Conservation (phyloP, 1,140 invertebrate genomes). For the Samia ricini region DNA sequence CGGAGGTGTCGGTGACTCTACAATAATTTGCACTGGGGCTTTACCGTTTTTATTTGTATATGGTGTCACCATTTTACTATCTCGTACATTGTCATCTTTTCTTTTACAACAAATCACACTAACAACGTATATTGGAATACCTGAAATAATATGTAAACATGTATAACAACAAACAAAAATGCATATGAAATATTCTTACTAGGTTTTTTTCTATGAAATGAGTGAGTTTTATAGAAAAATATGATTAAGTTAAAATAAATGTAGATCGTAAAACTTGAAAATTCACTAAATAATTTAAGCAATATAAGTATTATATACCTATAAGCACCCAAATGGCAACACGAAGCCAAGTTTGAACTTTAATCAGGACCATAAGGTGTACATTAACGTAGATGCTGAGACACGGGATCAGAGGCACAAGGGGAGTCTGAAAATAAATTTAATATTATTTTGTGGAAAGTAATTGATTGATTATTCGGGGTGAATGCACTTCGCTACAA, state of each 20-base stretch:
- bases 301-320: conserved; percentile 54
- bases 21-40: conserved; percentile 53
- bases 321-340: conserved; percentile 88
- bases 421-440: conserved; percentile 83
- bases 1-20: conserved; percentile 63
- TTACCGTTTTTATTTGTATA: conserved; percentile 48
- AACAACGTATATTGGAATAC: conserved; percentile 58
- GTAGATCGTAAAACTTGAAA: too few relatives aligned
- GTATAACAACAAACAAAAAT: not conserved
- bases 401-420: conserved; percentile 91
- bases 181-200: too few relatives aligned
- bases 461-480: too few relatives aligned
- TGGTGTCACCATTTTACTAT: conserved; percentile 25
- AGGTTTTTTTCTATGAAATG: too few relatives aligned
- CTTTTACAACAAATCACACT: conserved; percentile 50
- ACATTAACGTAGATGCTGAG: conserved; percentile 91
- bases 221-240: too few relatives aligned
- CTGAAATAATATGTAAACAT: conserved; percentile 36
- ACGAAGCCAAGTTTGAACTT: conserved; percentile 89
- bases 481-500: too few relatives aligned
- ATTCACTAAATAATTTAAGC: too few relatives aligned
- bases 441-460: not conserved
- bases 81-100: conserved; percentile 26
- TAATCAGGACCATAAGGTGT: conserved; percentile 91
- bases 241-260: too few relatives aligned